A percentile compares a stretch with the other conserved stretches of the same genome.
Evolutionary conservation across 2,113 vertebrate species (phyloP).

Genomic region (Shinisaurus crocodilurus): DNA sequence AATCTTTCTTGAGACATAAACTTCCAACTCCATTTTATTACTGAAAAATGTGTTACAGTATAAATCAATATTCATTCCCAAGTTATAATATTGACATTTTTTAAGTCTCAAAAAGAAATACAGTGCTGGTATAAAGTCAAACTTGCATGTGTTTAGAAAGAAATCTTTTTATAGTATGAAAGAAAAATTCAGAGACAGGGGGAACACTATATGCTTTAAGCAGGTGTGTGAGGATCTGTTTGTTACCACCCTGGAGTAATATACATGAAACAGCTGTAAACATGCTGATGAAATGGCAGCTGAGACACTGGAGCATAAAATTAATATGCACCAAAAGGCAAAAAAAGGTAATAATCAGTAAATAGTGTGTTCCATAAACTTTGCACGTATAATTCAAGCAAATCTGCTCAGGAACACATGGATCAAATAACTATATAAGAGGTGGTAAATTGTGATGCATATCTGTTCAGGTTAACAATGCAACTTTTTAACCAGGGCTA

Average conservation of each 20-base stretch:
- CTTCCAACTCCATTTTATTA: neutral
- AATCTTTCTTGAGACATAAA: neutral
- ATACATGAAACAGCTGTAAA: constrained; percentile 65
- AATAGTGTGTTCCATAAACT: constrained; percentile 66
- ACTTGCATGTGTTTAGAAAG: constrained; percentile 11
- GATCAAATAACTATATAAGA: constrained; percentile 39
- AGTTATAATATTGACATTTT: constrained; percentile 19
- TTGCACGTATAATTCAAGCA: constrained; percentile 67
- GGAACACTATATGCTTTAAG: constrained; percentile 22
- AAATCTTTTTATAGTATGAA: constrained; percentile 45
- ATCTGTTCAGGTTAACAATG: constrained; percentile 58
- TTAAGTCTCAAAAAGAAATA: neutral
- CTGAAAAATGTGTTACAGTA: neutral
- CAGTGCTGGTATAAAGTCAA: neutral
- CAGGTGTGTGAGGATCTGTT: constrained; percentile 36
- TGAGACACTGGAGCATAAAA: constrained; percentile 70
- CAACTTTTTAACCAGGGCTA: constrained; percentile 13
- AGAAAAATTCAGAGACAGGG: constrained; percentile 13
- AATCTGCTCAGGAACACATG: constrained; percentile 52
- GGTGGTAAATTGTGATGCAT: constrained; percentile 45
- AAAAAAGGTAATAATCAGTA: constrained; percentile 63
- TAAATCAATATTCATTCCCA: constrained; percentile 4
- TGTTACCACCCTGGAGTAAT: constrained; percentile 57
- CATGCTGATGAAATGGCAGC: constrained; percentile 61
- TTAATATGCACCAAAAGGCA: constrained; percentile 69